A percentile compares a stretch with the other conserved stretches of the same genome.
These are phyloP conservation scores for Triplophysa siluroides DNA, from an alignment of 2,113 vertebrate genomes.

Conservation along the genomic window DNA sequence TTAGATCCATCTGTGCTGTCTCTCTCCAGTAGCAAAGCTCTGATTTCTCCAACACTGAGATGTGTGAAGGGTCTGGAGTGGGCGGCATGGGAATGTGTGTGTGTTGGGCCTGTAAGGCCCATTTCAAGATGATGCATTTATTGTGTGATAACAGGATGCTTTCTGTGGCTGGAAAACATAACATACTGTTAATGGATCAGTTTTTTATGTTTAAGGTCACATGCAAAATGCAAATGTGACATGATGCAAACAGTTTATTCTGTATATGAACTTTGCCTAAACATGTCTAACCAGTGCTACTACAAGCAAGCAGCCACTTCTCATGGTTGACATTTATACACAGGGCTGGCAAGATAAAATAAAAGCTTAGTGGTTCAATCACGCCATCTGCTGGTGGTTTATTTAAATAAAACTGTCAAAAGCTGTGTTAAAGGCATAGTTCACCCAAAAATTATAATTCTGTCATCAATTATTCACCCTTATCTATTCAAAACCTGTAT, in stretches of 20 bases:
- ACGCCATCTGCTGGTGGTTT: conserved; percentile 35
- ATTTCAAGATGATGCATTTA: not conserved
- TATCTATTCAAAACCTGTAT: too few relatives aligned
- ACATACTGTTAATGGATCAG: not conserved
- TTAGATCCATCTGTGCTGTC: conserved; percentile 52
- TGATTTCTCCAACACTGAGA: conserved; percentile 32
- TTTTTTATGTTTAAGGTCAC: not conserved
- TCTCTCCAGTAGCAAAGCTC: conserved; percentile 41
- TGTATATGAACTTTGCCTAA: not conserved
- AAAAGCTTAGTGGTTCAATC: not conserved
- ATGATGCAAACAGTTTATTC: too few relatives aligned
- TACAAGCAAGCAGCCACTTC: not conserved
- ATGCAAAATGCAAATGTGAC: not conserved
- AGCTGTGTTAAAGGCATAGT: too few relatives aligned
- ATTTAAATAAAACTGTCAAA: not conserved
- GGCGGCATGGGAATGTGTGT: conserved; percentile 28
- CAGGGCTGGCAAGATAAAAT: not conserved
- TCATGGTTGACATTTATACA: too few relatives aligned
- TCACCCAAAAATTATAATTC: too few relatives aligned
- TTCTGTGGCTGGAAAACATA: not conserved
- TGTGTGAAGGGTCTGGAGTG: not conserved
- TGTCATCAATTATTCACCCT: too few relatives aligned
- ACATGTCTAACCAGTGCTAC: not conserved
- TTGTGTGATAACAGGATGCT: not conserved
- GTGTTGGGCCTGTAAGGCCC: not conserved